Conservation (phyloP, 2,888 invertebrate species). For the Stenotaenia linearis region DNA sequence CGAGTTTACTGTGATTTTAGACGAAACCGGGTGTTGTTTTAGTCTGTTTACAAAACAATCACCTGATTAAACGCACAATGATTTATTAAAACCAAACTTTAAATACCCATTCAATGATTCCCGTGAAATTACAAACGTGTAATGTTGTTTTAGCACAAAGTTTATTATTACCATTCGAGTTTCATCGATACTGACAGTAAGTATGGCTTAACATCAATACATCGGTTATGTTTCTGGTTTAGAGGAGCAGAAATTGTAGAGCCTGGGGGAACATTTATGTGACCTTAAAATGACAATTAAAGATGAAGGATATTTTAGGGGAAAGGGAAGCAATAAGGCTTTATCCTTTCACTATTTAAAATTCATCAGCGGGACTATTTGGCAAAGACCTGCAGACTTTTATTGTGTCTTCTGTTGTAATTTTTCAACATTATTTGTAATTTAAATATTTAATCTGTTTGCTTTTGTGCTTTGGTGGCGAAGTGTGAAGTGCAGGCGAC, state of each 20-base stretch:
- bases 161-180: too few relatives aligned
- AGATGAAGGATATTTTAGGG: not conserved
- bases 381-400: not conserved
- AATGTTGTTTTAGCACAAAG: too few relatives aligned
- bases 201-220: too few relatives aligned
- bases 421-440: conserved; percentile 3
- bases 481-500: not conserved
- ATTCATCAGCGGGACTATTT: conserved; percentile 4
- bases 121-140: too few relatives aligned
- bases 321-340: not conserved
- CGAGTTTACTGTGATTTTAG: too few relatives aligned
- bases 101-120: too few relatives aligned
- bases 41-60: too few relatives aligned
- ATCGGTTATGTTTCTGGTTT: not conserved
- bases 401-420: not conserved
- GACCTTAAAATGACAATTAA: conserved; percentile 1
- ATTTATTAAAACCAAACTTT: too few relatives aligned
- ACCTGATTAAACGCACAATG: too few relatives aligned
- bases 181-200: too few relatives aligned
- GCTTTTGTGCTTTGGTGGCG: conserved; percentile 5
- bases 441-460: conserved; percentile 24
- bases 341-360: not conserved
- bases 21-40: too few relatives aligned
- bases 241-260: not conserved
- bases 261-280: not conserved